These are phyloP conservation scores for Drosophila maculinotata DNA, from an alignment of 2,888 invertebrate genomes.

Conservation along the genomic window DNA sequence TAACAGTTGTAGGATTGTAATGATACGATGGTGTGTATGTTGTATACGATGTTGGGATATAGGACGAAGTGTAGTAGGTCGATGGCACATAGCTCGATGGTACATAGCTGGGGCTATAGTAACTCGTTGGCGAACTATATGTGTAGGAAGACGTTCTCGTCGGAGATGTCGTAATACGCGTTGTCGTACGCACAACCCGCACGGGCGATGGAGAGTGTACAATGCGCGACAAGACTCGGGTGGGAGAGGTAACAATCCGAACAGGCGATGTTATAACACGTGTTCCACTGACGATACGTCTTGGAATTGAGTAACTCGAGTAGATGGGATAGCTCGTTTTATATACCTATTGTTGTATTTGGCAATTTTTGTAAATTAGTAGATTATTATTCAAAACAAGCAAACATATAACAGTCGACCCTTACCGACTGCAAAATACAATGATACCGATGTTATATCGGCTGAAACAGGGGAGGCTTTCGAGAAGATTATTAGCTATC, in stretches of 20 bases:
- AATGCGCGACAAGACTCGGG: constrained; percentile 78
- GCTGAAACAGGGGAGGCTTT: too few relatives aligned
- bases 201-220: constrained; percentile 79
- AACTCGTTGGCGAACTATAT: constrained; percentile 70
- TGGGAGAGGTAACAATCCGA: constrained; percentile 81
- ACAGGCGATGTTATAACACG: constrained; percentile 83
- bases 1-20: constrained; percentile 79
- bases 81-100: constrained; percentile 65
- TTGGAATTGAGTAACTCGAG: constrained; percentile 83
- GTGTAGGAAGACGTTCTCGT: constrained; percentile 73
- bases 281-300: constrained; percentile 76
- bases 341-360: constrained; percentile 78
- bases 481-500: too few relatives aligned
- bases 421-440: too few relatives aligned
- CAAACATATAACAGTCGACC: too few relatives aligned
- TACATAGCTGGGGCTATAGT: constrained; percentile 50
- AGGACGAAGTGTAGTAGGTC: constrained; percentile 70
- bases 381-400: constrained; percentile 22
- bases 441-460: too few relatives aligned
- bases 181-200: constrained; percentile 78
- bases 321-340: constrained; percentile 84
- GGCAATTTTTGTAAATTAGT: constrained; percentile 45
- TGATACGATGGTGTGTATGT: constrained; percentile 76
- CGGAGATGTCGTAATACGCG: constrained; percentile 81
- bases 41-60: constrained; percentile 73